Evolutionary conservation across 2,888 invertebrate species (phyloP), one percentile per base, ranked within the genome.

Genomic region (Timandra comae): DNA sequence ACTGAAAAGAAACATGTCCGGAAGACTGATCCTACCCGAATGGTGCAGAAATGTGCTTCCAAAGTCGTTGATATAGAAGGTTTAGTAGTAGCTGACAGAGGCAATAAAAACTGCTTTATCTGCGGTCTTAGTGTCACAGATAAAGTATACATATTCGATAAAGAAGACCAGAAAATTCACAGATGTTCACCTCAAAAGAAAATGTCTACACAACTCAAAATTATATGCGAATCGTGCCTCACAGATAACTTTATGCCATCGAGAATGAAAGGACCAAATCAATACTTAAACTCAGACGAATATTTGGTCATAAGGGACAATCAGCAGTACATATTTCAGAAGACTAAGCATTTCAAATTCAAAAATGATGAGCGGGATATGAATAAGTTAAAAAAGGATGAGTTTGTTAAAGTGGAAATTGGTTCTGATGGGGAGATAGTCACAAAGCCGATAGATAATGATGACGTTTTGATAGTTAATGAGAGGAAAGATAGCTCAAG

Each of bases 251-350:
- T 85, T 16, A 69, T 58, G 25, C 73, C 78, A 0, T 70, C 72
- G 1, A 36, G 68, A 12, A 67, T 76, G 63, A 80, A 81, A 45
- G 66, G 69, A 12, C 72, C 78, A 0, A 78, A 76, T 4, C 74
- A 78, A 41, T 72, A 66, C 5, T 42, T 86, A 5, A 74, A 69
- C 22, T 47, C 69, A 0, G 76, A 84, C 22, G 84, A 86, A 38
- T 86, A 65, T 53, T 55, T 86, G 3, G 79, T 86, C 0, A 84
- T 86, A 27, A 64, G 69, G 31, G 84, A 86, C 24, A 86, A 85
- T 25, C 79, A 84, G 21, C 86, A 86, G 35, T 82, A 75, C 42
- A 79, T 85, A 27, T 85, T 78, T 35, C 75, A 80, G 35, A 82
- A 78, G 33, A 64, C 65, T 1, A 69, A 62, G 27, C 48, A 61